Evolutionary conservation across 1,140 invertebrate species (phyloP), one percentile per base, ranked within the genome.

Genomic region (Bombus balteatus): DNA sequence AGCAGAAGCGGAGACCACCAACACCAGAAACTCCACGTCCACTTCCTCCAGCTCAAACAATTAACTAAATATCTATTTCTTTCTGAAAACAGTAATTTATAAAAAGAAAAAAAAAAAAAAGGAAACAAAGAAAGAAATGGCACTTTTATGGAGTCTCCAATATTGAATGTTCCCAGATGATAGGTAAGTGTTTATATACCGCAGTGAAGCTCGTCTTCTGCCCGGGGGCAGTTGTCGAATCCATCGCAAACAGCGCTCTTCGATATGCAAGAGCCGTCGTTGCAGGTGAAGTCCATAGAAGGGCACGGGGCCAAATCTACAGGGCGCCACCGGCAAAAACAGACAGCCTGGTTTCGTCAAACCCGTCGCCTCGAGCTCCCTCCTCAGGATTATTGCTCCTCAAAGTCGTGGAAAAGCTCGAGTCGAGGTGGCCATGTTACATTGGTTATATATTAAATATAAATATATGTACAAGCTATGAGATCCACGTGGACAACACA

Each of bases 201-300:
- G 92, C 97, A 97, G 92, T 96, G 93, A 84, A 92, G 92, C 95
- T 98, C 98, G 92, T 98, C 98, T 86, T 97, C 97, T 92, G 96
- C 95, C 94, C 97, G 97, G 57, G 96, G 95, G 95, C 97, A 98
- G 91, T 98, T 96, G 92, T 95, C 95, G 90, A 96, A 96, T 86
- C 97, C 97, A 93, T 98, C 97, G 95, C 98, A 98, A 62, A 96
- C 93, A 90, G 95, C 95, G 41, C 93, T 95, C 78, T 91, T 96
- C 41, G 97, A 96, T 88, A 98, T 97, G 93, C 98, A 98, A 93
- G 96, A 96, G 65, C 96, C 95, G 92, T 97, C 96, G 62, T 94
- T 95, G 91, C 97, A 97, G 87, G 96, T 96, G 93, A 96, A 96
- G 91, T 96, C 96, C 93, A 95, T 95, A 89, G 94, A 92, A 86